Percentiles rank a stretch among this genome's conserved stretches.
Evolutionary conservation across 2,888 invertebrate genomes (phyloP).

Genomic region (Deilephila porcellus): DNA sequence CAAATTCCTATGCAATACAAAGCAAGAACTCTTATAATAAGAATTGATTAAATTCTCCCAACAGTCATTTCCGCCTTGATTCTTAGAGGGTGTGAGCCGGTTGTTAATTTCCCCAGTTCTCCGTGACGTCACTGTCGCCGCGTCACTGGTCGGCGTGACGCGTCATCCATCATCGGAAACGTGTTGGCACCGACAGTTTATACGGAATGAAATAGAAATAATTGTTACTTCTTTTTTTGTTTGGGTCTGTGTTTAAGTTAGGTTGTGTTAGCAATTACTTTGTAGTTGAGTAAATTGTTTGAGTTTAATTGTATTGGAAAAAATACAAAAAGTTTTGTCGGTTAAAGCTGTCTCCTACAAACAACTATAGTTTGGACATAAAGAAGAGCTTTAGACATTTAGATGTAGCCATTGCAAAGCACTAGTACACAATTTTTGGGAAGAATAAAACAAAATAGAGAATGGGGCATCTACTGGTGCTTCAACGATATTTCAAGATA

Average conservation of each 20-base stretch:
- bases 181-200: constrained; percentile 42
- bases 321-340: too few species aligned
- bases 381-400: too few species aligned
- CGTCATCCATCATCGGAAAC: constrained; percentile 49
- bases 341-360: too few species aligned
- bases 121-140: constrained; percentile 48
- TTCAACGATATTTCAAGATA: too few species aligned
- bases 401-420: too few species aligned
- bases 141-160: constrained; percentile 48
- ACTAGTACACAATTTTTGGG: too few species aligned
- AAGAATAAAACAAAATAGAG: too few species aligned
- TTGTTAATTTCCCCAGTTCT: constrained; percentile 60
- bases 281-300: too few species aligned
- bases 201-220: constrained; percentile 2
- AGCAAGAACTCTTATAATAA: constrained; percentile 8
- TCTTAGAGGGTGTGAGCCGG: constrained; percentile 42
- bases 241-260: background rate
- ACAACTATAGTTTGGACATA: too few species aligned
- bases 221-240: background rate
- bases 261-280: too few species aligned
- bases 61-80: background rate
- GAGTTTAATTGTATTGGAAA: too few species aligned
- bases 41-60: constrained; percentile 11
- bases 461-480: too few species aligned
- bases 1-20: background rate